phyloP scores from a whole-genome alignment of 92 coral and sea anemone genomes.

The Isaurus tuberculatus region DNA sequence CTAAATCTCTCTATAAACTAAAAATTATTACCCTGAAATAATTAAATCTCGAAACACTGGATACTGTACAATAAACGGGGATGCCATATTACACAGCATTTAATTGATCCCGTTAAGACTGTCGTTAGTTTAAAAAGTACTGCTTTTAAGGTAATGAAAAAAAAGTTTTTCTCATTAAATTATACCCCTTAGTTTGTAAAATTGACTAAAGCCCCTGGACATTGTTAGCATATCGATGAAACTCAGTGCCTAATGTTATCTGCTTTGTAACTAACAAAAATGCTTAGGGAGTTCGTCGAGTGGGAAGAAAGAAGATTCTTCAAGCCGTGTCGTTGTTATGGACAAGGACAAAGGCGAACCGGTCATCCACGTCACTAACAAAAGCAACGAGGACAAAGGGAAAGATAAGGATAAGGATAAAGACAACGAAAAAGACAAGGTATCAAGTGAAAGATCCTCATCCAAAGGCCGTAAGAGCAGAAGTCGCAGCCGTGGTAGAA shows the following conservation, averaged over 20 bases:
- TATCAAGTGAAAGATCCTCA: constrained; percentile 48
- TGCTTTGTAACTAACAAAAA: constrained; percentile 47
- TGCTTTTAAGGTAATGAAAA: background rate
- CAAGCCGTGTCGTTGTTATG: constrained; percentile 65
- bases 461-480: constrained; percentile 59
- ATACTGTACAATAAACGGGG: background rate
- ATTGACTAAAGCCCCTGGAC: constrained; percentile 4
- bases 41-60: background rate
- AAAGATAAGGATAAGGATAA: constrained; percentile 57
- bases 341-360: constrained; percentile 75
- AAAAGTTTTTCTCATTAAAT: background rate
- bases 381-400: constrained; percentile 68
- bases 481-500: constrained; percentile 64
- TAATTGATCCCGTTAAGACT: too few relatives aligned
- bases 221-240: constrained; percentile 14
- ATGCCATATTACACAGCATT: background rate
- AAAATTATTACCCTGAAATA: background rate
- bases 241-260: constrained; percentile 27
- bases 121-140: too few relatives aligned
- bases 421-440: constrained; percentile 29
- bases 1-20: background rate
- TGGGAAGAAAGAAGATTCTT: constrained; percentile 37
- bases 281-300: constrained; percentile 45
- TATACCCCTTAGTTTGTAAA: background rate
- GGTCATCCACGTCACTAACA: constrained; percentile 57